Evolutionary conservation across 53 echinoderm and acorn worm species (phyloP), one percentile per base, ranked within the genome.

Genomic region (Astropecten irregularis): DNA sequence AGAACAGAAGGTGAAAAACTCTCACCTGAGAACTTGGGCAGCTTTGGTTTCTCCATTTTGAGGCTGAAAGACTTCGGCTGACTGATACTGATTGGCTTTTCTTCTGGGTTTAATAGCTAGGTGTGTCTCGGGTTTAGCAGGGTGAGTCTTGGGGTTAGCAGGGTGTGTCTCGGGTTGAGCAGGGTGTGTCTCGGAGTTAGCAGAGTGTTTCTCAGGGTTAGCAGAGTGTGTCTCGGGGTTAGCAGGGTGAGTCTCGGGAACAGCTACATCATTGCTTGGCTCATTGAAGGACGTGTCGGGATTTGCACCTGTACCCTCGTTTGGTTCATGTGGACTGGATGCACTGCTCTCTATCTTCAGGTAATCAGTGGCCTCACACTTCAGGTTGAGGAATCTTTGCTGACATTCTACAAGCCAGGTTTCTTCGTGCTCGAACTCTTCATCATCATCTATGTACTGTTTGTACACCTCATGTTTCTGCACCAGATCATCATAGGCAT

Each of bases 1-100:
- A 11, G 73, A 49, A 11, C 62, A 58, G 30, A 90, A 90, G 2
- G 64, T 63, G 18, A 49, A 60, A 23, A 81, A 46, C 90, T 73
- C 62, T 90, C 85, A 0, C 90, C 90, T 9, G 48, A 25, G 32
- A 85, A 85, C 37, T 79, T 70, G 21, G 85, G 85, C 61, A 81
- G 21, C 49, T 82, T 81, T 25, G 85, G 85, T 29, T 81, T 85
- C 51, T 90, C 85, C 69, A 84, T 60, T 14, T 77, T 77, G 33
- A 74, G 53, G 14, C 57, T 49, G 55, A 54, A 74, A 9, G 18
- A 14, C 20, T 72, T 51, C n/a, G 23, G 1, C 36, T 71, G 31
- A 49, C 42, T 49, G 2, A 29, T 30, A 62, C 35, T 65, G 35
- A 25, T 57, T 26, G 4, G 58, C 58, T 23, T n/a, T n/a, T n/a